Conservation (phyloP, 2,113 vertebrate genomes). For the Litocranius walleri region DNA sequence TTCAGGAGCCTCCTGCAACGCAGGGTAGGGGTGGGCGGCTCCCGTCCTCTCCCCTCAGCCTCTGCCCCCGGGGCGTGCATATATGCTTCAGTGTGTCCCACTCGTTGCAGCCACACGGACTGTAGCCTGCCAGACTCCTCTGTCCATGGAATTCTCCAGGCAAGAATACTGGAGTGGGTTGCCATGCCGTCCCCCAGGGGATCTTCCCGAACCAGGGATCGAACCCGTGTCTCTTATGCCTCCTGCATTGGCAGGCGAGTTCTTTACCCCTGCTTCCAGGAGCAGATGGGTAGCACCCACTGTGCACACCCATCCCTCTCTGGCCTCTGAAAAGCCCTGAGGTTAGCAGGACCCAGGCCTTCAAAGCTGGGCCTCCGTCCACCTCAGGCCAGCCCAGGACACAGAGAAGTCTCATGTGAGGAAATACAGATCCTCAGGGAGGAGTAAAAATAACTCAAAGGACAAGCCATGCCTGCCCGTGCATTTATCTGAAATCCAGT, state of each 20-base stretch:
- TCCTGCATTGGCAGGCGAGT: neutral
- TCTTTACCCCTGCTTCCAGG: neutral
- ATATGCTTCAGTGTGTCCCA: neutral
- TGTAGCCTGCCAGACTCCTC: neutral
- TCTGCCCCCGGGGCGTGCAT: neutral
- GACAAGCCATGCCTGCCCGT: conserved; percentile 77
- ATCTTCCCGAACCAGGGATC: neutral
- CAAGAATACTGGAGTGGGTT: neutral
- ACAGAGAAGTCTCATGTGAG: conserved; percentile 69
- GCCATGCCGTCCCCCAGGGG: neutral
- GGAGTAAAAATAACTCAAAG: conserved; percentile 79
- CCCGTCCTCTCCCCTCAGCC: neutral
- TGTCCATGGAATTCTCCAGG: neutral
- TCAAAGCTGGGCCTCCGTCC: neutral
- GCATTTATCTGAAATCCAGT: conserved; percentile 79
- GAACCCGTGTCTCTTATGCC: neutral
- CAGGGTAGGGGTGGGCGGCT: neutral
- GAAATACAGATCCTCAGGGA: conserved; percentile 74
- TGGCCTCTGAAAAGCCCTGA: neutral
- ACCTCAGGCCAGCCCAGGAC: conserved; percentile 53
- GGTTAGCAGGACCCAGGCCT: neutral
- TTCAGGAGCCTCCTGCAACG: neutral
- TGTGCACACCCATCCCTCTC: neutral
- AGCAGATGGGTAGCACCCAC: neutral
- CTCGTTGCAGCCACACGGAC: neutral